These are phyloP conservation scores for Zaprionus gabonicus DNA, from an alignment of 1,140 invertebrate species.

Conservation along the genomic window DNA sequence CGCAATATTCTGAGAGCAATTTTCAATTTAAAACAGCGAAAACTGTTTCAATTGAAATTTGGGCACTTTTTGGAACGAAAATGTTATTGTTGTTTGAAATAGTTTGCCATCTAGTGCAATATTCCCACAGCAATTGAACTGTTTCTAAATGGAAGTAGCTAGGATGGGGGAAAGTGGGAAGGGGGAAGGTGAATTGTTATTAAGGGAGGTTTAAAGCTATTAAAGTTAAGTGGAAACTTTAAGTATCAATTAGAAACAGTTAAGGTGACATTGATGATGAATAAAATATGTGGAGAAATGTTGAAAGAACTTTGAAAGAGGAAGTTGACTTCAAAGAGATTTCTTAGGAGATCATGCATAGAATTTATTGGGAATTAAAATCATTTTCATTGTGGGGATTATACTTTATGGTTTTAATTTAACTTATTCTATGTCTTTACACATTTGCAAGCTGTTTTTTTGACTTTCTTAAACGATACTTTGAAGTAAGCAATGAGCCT, in stretches of 20 bases:
- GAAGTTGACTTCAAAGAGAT: too few species aligned
- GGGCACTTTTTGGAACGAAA: neutral
- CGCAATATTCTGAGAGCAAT: conserved; percentile 29
- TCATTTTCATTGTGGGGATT: too few species aligned
- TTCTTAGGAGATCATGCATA: too few species aligned
- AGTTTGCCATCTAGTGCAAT: neutral
- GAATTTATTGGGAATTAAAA: too few species aligned
- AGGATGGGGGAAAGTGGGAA: too few species aligned
- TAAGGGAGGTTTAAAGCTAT: neutral
- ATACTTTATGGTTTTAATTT: too few species aligned
- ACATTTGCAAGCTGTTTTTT: too few species aligned
- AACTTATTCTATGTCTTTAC: too few species aligned
- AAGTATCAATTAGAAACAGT: neutral
- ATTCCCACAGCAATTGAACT: neutral
- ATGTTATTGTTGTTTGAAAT: neutral
- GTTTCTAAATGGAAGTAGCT: neutral
- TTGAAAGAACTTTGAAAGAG: neutral
- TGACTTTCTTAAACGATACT: too few species aligned
- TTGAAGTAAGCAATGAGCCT: too few species aligned
- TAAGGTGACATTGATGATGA: neutral
- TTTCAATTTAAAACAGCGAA: neutral
- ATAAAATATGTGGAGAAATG: too few species aligned
- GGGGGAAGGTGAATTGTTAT: neutral
- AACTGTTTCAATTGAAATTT: conserved; percentile 1
- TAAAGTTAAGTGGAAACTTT: neutral